Evolutionary conservation across 2,113 vertebrate genomes (phyloP).

Genomic region (Procavia capensis): DNA sequence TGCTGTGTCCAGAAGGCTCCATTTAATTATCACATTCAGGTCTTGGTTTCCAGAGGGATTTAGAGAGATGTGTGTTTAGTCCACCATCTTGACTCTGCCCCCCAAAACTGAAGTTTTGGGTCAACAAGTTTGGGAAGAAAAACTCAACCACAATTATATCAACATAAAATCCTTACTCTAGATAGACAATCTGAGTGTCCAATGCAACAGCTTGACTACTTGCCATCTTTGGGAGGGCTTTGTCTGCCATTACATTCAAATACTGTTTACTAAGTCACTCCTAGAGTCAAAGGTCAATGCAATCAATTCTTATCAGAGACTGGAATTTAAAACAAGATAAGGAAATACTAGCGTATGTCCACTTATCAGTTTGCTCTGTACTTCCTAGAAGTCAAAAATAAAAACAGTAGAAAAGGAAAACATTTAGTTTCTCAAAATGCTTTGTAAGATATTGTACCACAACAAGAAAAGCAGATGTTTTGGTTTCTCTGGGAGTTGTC

Average conservation of each 20-base stretch:
- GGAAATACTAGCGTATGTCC: background rate
- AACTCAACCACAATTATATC: background rate
- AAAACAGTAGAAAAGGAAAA: background rate
- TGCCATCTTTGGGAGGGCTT: background rate
- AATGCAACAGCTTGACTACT: background rate
- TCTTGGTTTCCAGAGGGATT: too few species aligned
- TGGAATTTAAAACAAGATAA: background rate
- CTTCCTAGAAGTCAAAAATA: background rate
- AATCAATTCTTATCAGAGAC: background rate
- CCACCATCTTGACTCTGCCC: too few species aligned
- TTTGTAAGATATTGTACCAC: background rate
- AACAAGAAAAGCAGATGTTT: background rate
- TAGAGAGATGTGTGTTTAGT: too few species aligned
- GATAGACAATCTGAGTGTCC: background rate
- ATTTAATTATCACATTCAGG: too few species aligned
- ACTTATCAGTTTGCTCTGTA: background rate
- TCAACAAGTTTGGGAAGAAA: background rate
- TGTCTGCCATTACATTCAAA: background rate
- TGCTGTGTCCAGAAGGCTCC: too few species aligned
- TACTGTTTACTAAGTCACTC: background rate
- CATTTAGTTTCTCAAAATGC: background rate
- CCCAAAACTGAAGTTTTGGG: background rate
- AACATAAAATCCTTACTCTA: background rate
- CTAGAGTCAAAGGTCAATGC: background rate
- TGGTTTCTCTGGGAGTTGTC: background rate